phyloP scores from a whole-genome alignment of 1,140 invertebrate species.

The Diprion similis region DNA sequence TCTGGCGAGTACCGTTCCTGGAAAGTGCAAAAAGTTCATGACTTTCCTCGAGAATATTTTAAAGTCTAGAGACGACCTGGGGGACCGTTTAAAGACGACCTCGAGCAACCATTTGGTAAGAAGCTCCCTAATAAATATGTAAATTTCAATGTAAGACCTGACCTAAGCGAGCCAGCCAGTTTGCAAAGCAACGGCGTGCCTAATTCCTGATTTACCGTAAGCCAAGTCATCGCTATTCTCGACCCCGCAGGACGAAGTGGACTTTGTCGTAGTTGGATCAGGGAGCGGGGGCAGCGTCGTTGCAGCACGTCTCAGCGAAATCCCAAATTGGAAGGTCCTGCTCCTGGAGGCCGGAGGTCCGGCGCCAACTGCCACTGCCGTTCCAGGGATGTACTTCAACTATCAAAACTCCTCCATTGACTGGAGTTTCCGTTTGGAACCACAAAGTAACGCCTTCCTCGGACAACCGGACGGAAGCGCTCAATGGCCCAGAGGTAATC shows the following conservation, averaged over 20 bases:
- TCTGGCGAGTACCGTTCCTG: too few relatives aligned
- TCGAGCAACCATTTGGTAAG: neutral
- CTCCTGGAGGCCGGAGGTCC: constrained; percentile 59
- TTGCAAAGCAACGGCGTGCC: neutral
- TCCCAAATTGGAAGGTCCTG: constrained; percentile 57
- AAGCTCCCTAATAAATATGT: neutral
- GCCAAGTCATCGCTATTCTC: neutral
- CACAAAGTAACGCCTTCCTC: too few relatives aligned
- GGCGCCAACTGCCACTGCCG: constrained; percentile 57
- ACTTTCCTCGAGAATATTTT: neutral
- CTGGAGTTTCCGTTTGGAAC: too few relatives aligned
- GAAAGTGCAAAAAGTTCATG: too few relatives aligned
- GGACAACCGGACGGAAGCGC: too few relatives aligned
- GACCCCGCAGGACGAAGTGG: neutral
- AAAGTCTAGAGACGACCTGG: neutral
- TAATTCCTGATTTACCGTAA: neutral
- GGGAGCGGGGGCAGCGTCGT: constrained; percentile 45
- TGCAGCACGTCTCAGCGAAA: constrained; percentile 54
- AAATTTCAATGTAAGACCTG: neutral
- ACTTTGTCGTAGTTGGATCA: neutral
- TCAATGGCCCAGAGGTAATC: too few relatives aligned
- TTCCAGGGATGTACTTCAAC: too few relatives aligned
- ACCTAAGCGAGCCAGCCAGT: neutral
- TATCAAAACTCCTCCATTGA: too few relatives aligned
- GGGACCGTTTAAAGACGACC: too few relatives aligned